Percentiles rank a stretch among this genome's conserved stretches.
Evolutionary conservation across 2,888 invertebrate species (phyloP).

Genomic region (Latrodectus elegans): DNA sequence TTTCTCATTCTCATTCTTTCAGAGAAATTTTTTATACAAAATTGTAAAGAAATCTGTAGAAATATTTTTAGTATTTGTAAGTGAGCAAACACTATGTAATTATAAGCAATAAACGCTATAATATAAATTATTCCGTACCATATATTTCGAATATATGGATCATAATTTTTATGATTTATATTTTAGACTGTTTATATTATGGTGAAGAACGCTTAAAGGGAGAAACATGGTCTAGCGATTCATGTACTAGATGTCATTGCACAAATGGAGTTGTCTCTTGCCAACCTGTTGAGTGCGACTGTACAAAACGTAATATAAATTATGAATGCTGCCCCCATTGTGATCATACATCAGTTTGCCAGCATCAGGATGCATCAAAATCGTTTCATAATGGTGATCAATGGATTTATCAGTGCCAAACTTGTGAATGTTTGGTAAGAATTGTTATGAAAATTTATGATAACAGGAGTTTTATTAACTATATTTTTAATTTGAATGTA

Average conservation of each 20-base stretch:
- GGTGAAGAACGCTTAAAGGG: constrained; percentile 76
- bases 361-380: constrained; percentile 86
- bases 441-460: constrained; percentile 65
- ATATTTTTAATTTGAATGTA: not conserved
- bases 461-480: not conserved
- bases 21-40: too few relatives aligned
- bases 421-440: constrained; percentile 90
- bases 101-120: too few relatives aligned
- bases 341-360: constrained; percentile 81
- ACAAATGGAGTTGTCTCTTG: constrained; percentile 79
- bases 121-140: too few relatives aligned
- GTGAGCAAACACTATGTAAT: too few relatives aligned
- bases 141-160: not conserved
- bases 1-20: too few relatives aligned
- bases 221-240: constrained; percentile 73
- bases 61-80: too few relatives aligned
- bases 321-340: constrained; percentile 87
- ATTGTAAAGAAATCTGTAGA: too few relatives aligned
- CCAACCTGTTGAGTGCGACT: constrained; percentile 82
- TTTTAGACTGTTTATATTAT: constrained; percentile 84
- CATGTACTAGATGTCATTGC: constrained; percentile 73
- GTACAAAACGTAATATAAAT: constrained; percentile 76
- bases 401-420: constrained; percentile 94
- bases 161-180: constrained; percentile 25
- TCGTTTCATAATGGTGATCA: constrained; percentile 87